A percentile compares a stretch with the other conserved stretches of the same genome.
These are phyloP conservation scores for Clarias magur DNA, from an alignment of 2,113 vertebrate genomes.

Conservation along the genomic window DNA sequence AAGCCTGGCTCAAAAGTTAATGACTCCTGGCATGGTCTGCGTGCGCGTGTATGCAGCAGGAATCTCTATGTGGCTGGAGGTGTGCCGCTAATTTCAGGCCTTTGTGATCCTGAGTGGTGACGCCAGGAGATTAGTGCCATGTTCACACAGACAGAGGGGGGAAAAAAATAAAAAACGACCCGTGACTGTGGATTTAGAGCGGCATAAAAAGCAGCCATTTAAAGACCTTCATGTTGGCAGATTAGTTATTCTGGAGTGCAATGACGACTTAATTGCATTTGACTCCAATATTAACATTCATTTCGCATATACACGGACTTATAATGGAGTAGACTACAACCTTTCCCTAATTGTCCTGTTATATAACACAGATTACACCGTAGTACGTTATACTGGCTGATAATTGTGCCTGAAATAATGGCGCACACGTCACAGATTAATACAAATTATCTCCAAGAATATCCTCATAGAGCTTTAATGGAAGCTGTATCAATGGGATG, in stretches of 20 bases:
- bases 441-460: constrained; percentile 34
- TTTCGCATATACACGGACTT: background rate
- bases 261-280: constrained; percentile 18
- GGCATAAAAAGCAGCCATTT: constrained; percentile 35
- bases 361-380: constrained; percentile 4
- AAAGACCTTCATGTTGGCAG: constrained; percentile 4
- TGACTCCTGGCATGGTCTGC: constrained; percentile 50
- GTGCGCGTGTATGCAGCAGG: constrained; percentile 10
- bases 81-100: constrained; percentile 54
- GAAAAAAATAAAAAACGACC: constrained; percentile 18
- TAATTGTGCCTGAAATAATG: constrained; percentile 3
- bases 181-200: background rate
- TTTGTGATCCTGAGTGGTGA: constrained; percentile 47
- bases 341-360: constrained; percentile 8
- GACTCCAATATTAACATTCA: background rate
- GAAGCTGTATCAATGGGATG: background rate
- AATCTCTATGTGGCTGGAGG: constrained; percentile 38
- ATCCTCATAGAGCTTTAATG: constrained; percentile 5
- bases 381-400: background rate
- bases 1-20: constrained; percentile 46
- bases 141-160: background rate
- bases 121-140: constrained; percentile 43
- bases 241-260: constrained; percentile 8
- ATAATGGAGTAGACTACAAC: background rate
- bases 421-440: constrained; percentile 9